These are phyloP conservation scores for Spodoptera litura DNA, from an alignment of 1,140 invertebrate genomes.

Conservation along the genomic window DNA sequence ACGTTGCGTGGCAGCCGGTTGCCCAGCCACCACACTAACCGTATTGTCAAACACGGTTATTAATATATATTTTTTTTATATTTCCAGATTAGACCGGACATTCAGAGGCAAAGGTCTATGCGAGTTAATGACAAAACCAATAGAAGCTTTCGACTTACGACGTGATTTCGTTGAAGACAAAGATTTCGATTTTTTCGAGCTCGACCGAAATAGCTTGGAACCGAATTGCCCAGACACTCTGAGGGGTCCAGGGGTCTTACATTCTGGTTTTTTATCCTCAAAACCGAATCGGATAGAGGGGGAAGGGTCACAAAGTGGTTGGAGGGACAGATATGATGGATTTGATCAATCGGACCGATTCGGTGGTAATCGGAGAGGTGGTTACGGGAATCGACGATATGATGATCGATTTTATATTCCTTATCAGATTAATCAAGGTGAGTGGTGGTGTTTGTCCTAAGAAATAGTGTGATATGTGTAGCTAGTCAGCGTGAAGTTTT, in stretches of 20 bases:
- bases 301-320: constrained; percentile 41
- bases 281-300: constrained; percentile 60
- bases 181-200: constrained; percentile 92
- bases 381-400: constrained; percentile 63
- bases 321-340: constrained; percentile 66
- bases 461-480: too few relatives aligned
- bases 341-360: constrained; percentile 60
- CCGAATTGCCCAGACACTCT: constrained; percentile 77
- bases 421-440: constrained; percentile 76
- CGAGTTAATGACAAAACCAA: constrained; percentile 90
- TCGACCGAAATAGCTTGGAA: constrained; percentile 88
- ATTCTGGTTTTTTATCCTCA: constrained; percentile 78
- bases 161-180: constrained; percentile 89
- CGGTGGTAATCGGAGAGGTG: constrained; percentile 62
- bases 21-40: too few relatives aligned
- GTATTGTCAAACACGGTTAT: too few relatives aligned
- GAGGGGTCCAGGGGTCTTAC: constrained; percentile 71
- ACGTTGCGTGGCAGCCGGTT: too few relatives aligned
- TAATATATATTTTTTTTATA: background rate
- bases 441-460: constrained; percentile 52
- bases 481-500: too few relatives aligned
- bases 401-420: constrained; percentile 76
- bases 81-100: constrained; percentile 87
- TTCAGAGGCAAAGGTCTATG: constrained; percentile 89
- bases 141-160: constrained; percentile 88